Base-by-base conservation (phyloP, 2,888 invertebrate species). In the Drosophila imparisetae region DNA sequence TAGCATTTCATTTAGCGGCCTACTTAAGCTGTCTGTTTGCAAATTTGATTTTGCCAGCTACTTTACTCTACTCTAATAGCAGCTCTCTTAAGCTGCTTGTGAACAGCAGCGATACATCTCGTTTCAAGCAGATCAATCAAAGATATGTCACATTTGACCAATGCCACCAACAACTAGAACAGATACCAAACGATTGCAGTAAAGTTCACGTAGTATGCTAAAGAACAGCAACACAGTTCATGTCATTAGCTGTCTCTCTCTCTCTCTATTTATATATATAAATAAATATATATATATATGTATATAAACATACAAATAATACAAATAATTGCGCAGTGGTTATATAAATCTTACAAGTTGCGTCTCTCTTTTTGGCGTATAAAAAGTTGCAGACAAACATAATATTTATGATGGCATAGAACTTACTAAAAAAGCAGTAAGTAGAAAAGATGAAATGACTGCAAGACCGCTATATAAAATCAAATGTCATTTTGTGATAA, bases 11-110 rank as follows among this genome's bases (percentile, higher is more conserved):
- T 71, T 77, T 73, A 69, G 76, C 70, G 72, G 80, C 74, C 86
- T 82, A 83, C 90, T 89, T 86, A 90, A 88, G 86, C 70, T 86
- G 88, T 90, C 86, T 75, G 78, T 75, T 90, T 88, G 86, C 78
- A 88, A 81, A 83, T 81, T 75, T 73, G 76, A 88, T 75, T 58
- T 66, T 63, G 11, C 38, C 68, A 64, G 59, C 49, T 45, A 38
- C 38, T 38, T 24, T 8, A 45, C 45, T 34, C 38, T 8, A n/a
- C 36, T 59, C 63, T 68, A 58, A 27, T 48, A 45, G 30, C 30
- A 32, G 53, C 29, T n/a, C 29, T 5, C 45, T 40, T 10, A 2
- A 21, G 36, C 30, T 29, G 5, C n/a, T 49, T 45, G 30, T n/a
- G 0, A 40, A n/a, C n/a, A 27, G 21, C 2, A 45, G 38, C 53